Percentiles rank a stretch among this genome's conserved stretches.
Evolutionary conservation across 2,888 invertebrate genomes (phyloP).

Genomic region (Drosophila cognata): DNA sequence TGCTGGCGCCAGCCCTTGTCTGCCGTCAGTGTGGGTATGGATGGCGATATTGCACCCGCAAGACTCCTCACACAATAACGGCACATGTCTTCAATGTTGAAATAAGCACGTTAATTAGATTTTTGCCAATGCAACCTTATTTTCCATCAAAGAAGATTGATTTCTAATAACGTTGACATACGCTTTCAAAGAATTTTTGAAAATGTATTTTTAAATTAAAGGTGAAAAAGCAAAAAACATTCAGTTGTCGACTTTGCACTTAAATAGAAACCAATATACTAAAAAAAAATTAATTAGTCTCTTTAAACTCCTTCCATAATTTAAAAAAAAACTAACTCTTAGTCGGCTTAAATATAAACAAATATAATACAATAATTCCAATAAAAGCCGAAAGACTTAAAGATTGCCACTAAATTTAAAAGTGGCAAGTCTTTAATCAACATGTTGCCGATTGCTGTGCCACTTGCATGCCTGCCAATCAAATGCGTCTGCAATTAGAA

Average conservation of each 20-base stretch:
- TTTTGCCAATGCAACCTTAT: not conserved
- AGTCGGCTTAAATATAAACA: not conserved
- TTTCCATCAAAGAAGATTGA: not conserved
- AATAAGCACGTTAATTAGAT: not conserved
- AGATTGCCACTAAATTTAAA: not conserved
- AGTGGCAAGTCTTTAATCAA: slow-evolving; percentile 11
- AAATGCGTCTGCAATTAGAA: slow-evolving; percentile 25
- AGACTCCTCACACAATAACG: too few species aligned
- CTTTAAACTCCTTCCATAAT: not conserved
- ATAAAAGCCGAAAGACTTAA: not conserved
- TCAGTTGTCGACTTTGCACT: not conserved
- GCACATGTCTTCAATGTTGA: not conserved
- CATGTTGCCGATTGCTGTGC: slow-evolving; percentile 9
- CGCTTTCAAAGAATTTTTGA: not conserved
- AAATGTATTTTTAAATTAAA: not conserved
- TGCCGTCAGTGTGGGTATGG: too few species aligned
- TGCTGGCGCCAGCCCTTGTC: too few species aligned
- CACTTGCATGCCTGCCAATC: slow-evolving; percentile 20
- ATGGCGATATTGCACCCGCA: too few species aligned
- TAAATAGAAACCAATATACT: not conserved
- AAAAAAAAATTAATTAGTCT: not conserved
- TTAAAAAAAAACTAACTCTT: not conserved
- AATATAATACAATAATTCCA: not conserved
- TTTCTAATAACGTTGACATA: not conserved
- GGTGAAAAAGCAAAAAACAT: not conserved